Percentiles rank a stretch among this genome's conserved stretches.
Evolutionary conservation across 2,797 vertebrate genomes (phyloP).

Genomic region (Sebastes trivittatus): DNA sequence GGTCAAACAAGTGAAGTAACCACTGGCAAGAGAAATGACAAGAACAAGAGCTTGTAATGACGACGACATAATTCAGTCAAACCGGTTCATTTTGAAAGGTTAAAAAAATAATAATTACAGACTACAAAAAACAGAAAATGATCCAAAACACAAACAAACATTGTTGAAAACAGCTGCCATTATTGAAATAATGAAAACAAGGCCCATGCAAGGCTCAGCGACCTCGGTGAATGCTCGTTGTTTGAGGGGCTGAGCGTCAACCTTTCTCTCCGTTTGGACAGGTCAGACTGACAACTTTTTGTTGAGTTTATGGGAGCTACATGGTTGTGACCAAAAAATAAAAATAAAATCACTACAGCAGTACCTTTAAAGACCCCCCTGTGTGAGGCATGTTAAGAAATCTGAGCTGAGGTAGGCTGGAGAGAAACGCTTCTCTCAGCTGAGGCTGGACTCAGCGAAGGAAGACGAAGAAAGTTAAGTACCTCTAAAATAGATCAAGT

Average conservation of each 20-base stretch:
- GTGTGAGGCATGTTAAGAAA: slow-evolving; percentile 74
- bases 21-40: slow-evolving; percentile 61
- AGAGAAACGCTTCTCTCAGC: slow-evolving; percentile 72
- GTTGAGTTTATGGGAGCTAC: slow-evolving; percentile 64
- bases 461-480: slow-evolving; percentile 64
- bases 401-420: slow-evolving; percentile 85
- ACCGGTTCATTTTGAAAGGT: slow-evolving; percentile 67
- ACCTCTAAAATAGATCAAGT: slow-evolving; percentile 68
- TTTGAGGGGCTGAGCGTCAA: slow-evolving; percentile 48
- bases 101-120: slow-evolving; percentile 57
- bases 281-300: slow-evolving; percentile 29
- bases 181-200: slow-evolving; percentile 81
- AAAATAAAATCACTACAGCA: slow-evolving; percentile 69
- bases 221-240: slow-evolving; percentile 56
- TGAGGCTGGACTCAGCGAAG: slow-evolving; percentile 71
- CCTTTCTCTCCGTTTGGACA: slow-evolving; percentile 53
- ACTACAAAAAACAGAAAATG: slow-evolving; percentile 50
- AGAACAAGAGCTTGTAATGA: slow-evolving; percentile 66
- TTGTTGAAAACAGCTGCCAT: slow-evolving; percentile 84
- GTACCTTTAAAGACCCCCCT: slow-evolving; percentile 76
- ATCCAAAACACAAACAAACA: slow-evolving; percentile 51
- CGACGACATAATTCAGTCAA: slow-evolving; percentile 81
- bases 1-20: slow-evolving; percentile 59
- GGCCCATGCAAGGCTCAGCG: slow-evolving; percentile 69
- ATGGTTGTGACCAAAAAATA: slow-evolving; percentile 44